Evolutionary conservation across 2,888 invertebrate genomes (phyloP), one percentile per base, ranked within the genome.

Genomic region (Polyommatus iphigenia): DNA sequence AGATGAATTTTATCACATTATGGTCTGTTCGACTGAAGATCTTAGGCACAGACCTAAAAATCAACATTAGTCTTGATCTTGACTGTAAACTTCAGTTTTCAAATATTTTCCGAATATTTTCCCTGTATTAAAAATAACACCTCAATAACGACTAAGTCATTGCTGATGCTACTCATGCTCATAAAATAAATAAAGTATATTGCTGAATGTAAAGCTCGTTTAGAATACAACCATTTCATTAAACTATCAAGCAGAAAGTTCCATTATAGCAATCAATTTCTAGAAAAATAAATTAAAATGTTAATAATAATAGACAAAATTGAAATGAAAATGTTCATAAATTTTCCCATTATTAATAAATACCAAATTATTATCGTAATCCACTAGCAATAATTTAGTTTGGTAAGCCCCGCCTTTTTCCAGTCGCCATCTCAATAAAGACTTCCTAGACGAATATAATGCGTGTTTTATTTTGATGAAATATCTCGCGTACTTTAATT

Each of bases 401-500:
- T 90, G 86, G 86, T 84, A 83, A 80, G 85, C 83, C 82, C 89
- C 93, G 92, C 93, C 94, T 89, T 89, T 93, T 93, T 88, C 89
- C 90, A 90, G 89, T 93, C 87, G 89, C 90, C 92, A 92, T 92
- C 89, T 92, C 90, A 92, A 92, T 93, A 91, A 93, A 93, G 91
- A 92, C 91, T 93, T 93, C 93, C 93, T 93, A 93, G 90, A 83
- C 59, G 72, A 87, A 84, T 86, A 86, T 85, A 87, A 86, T 67
- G 87, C 82, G 85, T 87, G 86, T 89, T 89, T 90, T 89, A 88
- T 91, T 90, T 91, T 89, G 89, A 90, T 89, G 86, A 89, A 87
- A 87, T 88, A 88, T 88, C 84, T 83, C 82, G 85, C 87, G 83
- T 89, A 89, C 89, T 87, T 90, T 91, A 92, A 92, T 92, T 91